Evolutionary conservation across 2,888 invertebrate species (phyloP).

Genomic region (Trissoscelio sp.): DNA sequence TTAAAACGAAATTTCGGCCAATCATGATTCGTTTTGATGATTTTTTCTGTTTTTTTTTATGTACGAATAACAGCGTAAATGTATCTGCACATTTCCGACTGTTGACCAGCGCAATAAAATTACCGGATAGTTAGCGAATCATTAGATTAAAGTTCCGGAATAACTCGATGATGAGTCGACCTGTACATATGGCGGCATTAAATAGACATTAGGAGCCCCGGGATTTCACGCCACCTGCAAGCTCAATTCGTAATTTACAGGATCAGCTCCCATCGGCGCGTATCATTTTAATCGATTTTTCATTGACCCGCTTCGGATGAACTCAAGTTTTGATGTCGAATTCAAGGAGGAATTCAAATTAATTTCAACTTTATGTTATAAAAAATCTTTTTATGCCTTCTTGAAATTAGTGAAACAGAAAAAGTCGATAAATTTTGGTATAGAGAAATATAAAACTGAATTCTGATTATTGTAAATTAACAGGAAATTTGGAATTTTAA

Average conservation of each 20-base stretch:
- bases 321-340: neutral
- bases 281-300: constrained; percentile 49
- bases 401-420: too few species aligned
- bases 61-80: constrained; percentile 11
- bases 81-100: constrained; percentile 6
- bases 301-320: constrained; percentile 8
- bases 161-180: constrained; percentile 47
- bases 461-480: too few species aligned
- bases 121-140: constrained; percentile 43
- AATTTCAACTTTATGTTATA: too few species aligned
- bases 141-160: constrained; percentile 52
- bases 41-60: neutral
- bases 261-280: constrained; percentile 26
- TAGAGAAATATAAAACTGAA: too few species aligned
- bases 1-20: constrained; percentile 20
- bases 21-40: neutral
- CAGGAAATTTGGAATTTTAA: too few species aligned
- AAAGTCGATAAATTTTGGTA: too few species aligned
- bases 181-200: constrained; percentile 48
- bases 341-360: too few species aligned
- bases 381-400: too few species aligned
- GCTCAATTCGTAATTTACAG: constrained; percentile 39
- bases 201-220: constrained; percentile 43
- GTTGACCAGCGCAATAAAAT: constrained; percentile 18
- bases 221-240: constrained; percentile 39